These are phyloP conservation scores for Littorina saxatilis DNA, from an alignment of 1,140 invertebrate genomes.

Conservation along the genomic window DNA sequence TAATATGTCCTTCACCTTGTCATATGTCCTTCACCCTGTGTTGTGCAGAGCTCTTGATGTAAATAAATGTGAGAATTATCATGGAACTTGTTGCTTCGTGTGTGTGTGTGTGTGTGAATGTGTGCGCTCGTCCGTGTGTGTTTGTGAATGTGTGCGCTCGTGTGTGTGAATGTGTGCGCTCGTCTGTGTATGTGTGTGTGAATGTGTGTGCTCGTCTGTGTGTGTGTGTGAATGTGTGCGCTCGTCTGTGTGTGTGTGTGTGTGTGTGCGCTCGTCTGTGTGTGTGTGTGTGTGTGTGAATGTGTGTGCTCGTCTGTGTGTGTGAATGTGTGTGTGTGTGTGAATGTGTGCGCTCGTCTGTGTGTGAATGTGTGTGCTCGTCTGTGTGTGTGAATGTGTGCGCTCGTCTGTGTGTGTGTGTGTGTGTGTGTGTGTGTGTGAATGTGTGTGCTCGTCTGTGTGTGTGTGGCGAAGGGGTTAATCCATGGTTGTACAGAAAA, in stretches of 20 bases:
- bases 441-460: background rate
- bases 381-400: too few species aligned
- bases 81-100: background rate
- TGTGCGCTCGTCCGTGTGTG: background rate
- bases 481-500: too few species aligned
- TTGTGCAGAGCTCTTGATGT: constrained; percentile 36
- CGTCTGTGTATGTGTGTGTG: background rate
- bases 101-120: background rate
- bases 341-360: too few species aligned
- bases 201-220: background rate
- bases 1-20: constrained; percentile 21
- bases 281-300: background rate
- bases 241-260: background rate
- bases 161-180: background rate
- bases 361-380: too few species aligned
- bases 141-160: background rate
- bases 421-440: constrained; percentile 20
- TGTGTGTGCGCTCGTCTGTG: background rate
- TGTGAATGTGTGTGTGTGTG: background rate
- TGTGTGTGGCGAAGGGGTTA: too few species aligned
- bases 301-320: background rate
- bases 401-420: background rate
- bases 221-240: background rate
- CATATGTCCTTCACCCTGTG: constrained; percentile 22
- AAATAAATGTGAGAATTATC: constrained; percentile 35